Evolutionary conservation across 2,888 invertebrate genomes (phyloP).

Genomic region (Morinoia aosen): DNA sequence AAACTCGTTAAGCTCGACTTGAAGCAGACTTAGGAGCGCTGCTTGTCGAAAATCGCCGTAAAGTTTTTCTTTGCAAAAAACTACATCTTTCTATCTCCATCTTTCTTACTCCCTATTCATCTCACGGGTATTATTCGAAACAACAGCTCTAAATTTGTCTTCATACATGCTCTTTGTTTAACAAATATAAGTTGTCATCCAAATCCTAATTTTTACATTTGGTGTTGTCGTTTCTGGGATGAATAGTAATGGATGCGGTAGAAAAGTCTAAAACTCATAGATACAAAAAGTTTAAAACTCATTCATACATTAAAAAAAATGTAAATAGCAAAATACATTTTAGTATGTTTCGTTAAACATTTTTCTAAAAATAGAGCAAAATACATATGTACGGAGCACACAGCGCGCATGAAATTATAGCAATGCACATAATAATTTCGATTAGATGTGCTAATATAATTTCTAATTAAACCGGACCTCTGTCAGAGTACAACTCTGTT

Average conservation of each 20-base stretch:
- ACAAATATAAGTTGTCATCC: background rate
- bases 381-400: background rate
- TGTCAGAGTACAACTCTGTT: background rate
- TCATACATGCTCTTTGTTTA: background rate
- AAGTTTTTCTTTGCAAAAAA: background rate
- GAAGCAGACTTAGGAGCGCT: background rate
- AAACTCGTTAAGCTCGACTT: background rate
- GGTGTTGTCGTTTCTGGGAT: background rate
- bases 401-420: too few relatives aligned
- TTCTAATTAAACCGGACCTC: background rate
- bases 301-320: background rate
- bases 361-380: background rate
- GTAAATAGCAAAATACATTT: background rate
- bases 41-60: background rate
- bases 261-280: background rate
- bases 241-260: too few relatives aligned
- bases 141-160: background rate
- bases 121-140: background rate
- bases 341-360: background rate
- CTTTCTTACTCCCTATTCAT: background rate
- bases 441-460: too few relatives aligned
- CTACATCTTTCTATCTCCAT: background rate
- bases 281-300: background rate
- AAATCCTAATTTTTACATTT: background rate
- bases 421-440: too few relatives aligned